These are phyloP conservation scores for Anoncus sp. DNA, from an alignment of 2,888 invertebrate genomes.

Conservation along the genomic window DNA sequence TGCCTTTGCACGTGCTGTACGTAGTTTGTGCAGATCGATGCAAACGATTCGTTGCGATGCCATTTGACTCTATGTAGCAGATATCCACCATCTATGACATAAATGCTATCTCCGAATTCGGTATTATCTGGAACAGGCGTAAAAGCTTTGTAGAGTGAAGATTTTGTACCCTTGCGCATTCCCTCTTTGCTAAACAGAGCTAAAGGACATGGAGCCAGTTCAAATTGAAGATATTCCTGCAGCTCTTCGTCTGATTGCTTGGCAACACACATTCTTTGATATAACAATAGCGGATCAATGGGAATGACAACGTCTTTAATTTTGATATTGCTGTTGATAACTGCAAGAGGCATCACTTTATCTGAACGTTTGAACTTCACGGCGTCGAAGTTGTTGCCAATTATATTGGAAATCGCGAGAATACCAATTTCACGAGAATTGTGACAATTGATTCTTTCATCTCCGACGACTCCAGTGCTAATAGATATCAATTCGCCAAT, in stretches of 20 bases:
- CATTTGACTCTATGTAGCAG: slow-evolving; percentile 44
- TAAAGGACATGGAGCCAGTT: slow-evolving; percentile 60
- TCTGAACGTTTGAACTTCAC: slow-evolving; percentile 53
- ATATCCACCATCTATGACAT: slow-evolving; percentile 46
- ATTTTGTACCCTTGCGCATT: slow-evolving; percentile 61
- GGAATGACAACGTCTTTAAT: slow-evolving; percentile 27
- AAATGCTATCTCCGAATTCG: slow-evolving; percentile 21
- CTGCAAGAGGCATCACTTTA: slow-evolving; percentile 50
- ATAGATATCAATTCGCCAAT: slow-evolving; percentile 15
- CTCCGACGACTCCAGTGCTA: slow-evolving; percentile 4
- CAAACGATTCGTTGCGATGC: slow-evolving; percentile 39
- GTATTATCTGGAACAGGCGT: slow-evolving; percentile 22
- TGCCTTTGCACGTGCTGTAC: slow-evolving; percentile 20
- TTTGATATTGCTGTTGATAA: slow-evolving; percentile 43
- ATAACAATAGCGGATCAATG: slow-evolving; percentile 56
- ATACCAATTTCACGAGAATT: slow-evolving; percentile 20
- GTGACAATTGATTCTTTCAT: slow-evolving; percentile 28
- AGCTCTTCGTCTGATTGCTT: slow-evolving; percentile 52
- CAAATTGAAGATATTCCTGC: slow-evolving; percentile 44
- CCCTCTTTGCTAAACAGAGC: slow-evolving; percentile 58
- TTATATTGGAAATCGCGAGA: slow-evolving; percentile 7
- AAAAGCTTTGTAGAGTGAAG: slow-evolving; percentile 70
- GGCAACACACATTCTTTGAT: slow-evolving; percentile 57
- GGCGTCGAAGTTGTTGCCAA: slow-evolving; percentile 29
- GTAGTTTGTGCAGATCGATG: slow-evolving; percentile 23